phyloP scores from a whole-genome alignment of 2,113 vertebrate species.

The Myotis lucifugus region DNA sequence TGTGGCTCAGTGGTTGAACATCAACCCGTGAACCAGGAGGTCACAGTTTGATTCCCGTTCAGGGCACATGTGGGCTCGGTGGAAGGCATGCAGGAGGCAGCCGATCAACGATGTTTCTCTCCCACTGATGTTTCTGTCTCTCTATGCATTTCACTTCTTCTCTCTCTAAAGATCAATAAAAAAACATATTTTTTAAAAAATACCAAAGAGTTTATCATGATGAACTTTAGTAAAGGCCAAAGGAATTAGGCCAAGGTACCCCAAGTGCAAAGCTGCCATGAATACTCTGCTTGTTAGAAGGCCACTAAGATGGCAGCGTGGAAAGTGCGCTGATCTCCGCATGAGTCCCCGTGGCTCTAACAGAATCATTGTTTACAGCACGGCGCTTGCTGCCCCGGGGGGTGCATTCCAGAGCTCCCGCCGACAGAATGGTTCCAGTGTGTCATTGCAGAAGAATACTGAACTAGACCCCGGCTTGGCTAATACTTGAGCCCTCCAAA shows the following conservation, averaged over 20 bases:
- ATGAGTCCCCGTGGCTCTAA: slow-evolving; percentile 27
- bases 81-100: too few species aligned
- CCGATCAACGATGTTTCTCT: too few species aligned
- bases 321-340: slow-evolving; percentile 26
- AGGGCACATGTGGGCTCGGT: too few species aligned
- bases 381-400: slow-evolving; percentile 27
- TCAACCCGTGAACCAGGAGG: too few species aligned
- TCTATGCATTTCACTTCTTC: too few species aligned
- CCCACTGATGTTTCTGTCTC: too few species aligned
- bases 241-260: slow-evolving; percentile 43
- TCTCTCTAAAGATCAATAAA: too few species aligned
- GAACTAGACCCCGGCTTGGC: slow-evolving; percentile 75
- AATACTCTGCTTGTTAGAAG: slow-evolving; percentile 27
- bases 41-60: too few species aligned
- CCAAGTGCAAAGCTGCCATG: slow-evolving; percentile 14
- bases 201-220: slow-evolving; percentile 12
- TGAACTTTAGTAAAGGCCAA: slow-evolving; percentile 35
- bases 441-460: slow-evolving; percentile 75
- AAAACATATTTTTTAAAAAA: too few species aligned
- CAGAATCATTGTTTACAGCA: slow-evolving; percentile 45
- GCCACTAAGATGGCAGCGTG: background rate
- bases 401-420: slow-evolving; percentile 67
- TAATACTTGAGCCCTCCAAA: slow-evolving; percentile 65
- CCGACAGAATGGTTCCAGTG: slow-evolving; percentile 74
- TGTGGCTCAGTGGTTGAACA: too few species aligned